Evolutionary conservation across 2,888 invertebrate genomes (phyloP).

Genomic region (Ecliptopera silaceata): DNA sequence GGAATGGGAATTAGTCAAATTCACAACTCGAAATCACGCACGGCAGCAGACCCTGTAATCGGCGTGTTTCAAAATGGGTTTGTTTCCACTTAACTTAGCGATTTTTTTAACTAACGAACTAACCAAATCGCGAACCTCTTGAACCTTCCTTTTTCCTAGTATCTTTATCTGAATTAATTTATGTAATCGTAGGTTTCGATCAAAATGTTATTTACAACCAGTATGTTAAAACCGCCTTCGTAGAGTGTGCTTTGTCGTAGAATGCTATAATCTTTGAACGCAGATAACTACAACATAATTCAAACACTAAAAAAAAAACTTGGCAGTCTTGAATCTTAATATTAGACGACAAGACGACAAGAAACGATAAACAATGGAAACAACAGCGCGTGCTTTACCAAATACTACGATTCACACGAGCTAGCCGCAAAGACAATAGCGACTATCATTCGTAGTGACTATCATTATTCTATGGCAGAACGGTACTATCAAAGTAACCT

Average conservation of each 20-base stretch:
- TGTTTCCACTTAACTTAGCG: slow-evolving; percentile 26
- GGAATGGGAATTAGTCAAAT: slow-evolving; percentile 55
- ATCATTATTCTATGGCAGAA: slow-evolving; percentile 23
- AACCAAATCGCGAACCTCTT: no score
- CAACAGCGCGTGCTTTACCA: slow-evolving; percentile 2
- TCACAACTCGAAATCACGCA: slow-evolving; percentile 56
- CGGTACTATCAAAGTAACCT: slow-evolving; percentile 30
- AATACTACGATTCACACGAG: slow-evolving; percentile 28
- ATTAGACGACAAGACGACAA: no score
- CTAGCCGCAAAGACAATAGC: slow-evolving; percentile 37
- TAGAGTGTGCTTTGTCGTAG: slow-evolving; percentile 9
- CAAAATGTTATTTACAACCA: no score
- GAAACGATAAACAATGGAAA: slow-evolving; percentile 25
- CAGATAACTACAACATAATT: no score
- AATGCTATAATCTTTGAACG: neutral
- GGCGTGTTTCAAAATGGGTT: slow-evolving; percentile 22
- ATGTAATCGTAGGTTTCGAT: no score
- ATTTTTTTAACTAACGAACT: neutral
- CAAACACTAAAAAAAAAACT: no score
- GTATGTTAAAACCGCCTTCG: neutral
- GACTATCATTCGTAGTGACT: slow-evolving; percentile 4
- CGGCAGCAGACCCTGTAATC: slow-evolving; percentile 45
- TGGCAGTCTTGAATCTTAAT: no score
- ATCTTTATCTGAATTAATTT: no score
- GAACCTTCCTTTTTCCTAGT: no score